Conservation (phyloP, 2,888 invertebrate species). For the Stramonita haemastoma region DNA sequence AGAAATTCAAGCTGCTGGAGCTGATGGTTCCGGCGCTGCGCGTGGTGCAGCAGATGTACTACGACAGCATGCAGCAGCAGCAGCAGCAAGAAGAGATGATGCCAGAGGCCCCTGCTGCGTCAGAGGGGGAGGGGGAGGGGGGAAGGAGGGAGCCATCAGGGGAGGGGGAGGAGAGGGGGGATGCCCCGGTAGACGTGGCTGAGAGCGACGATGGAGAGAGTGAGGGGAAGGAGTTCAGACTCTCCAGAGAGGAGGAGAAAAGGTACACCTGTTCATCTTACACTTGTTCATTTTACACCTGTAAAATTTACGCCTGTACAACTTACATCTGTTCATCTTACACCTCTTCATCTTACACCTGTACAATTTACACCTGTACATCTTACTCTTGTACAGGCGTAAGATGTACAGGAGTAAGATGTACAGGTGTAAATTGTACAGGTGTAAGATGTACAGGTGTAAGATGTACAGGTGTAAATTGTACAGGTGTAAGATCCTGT, state of each 20-base stretch:
- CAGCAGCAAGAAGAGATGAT: too few relatives aligned
- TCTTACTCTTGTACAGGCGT: too few relatives aligned
- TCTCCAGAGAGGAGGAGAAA: slow-evolving; percentile 14
- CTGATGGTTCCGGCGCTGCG: slow-evolving; percentile 32
- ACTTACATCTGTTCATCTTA: too few relatives aligned
- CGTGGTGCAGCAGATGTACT: slow-evolving; percentile 36
- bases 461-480: too few relatives aligned
- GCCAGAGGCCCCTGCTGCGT: not conserved
- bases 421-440: too few relatives aligned
- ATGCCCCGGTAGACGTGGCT: not conserved
- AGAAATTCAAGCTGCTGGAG: slow-evolving; percentile 18
- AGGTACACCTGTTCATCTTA: not conserved
- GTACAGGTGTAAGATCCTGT: too few relatives aligned
- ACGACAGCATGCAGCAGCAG: slow-evolving; percentile 16
- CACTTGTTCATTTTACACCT: too few relatives aligned
- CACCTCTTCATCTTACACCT: too few relatives aligned
- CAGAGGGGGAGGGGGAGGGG: not conserved
- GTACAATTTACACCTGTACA: too few relatives aligned
- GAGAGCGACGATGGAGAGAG: not conserved
- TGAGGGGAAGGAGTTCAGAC: not conserved
- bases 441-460: too few relatives aligned
- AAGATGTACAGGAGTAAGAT: too few relatives aligned
- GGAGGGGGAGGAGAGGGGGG: not conserved
- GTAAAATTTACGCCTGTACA: too few relatives aligned
- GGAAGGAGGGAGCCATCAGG: not conserved